Base-by-base conservation (phyloP, 2,113 vertebrate species). In the Petrocephalus zakoni region DNA sequence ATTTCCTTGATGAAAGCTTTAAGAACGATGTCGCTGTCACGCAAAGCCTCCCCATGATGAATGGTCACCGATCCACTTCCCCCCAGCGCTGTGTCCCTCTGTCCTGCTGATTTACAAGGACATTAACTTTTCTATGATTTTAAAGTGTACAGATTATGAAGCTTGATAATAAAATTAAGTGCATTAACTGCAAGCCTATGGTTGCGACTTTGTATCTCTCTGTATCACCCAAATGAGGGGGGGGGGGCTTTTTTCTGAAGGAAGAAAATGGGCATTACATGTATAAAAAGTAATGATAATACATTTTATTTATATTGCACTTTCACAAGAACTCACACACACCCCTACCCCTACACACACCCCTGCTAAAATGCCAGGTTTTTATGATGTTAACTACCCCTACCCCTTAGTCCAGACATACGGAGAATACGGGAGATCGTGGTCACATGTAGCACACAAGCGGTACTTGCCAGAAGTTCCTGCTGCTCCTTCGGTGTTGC, bases 91-190 rank as follows among this genome's bases (percentile, higher is more conserved):
- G 68, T 89, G 86, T 22, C 19, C 52, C 88, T 72, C 61, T 49
- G 17, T 78, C 29, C 87, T 90, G 87, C 88, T 89, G 82, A 87
- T 58, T 87, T 89, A 90, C 86, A 55, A 72, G 68, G 88, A 90
- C 3, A 87, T 64, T 53, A 88, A 84, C 81, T 90, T 88, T 89
- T 90, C 85, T 89, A 87, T 87, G 17, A 89, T 87, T 90, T 90
- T 42, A 86, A 89, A 91, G 19, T 92, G 91, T 92, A 88, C 88
- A 91, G 86, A 90, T 85, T 92, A 85, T 89, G 91, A 92, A 88
- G 52, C 2, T 88, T 89, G 88, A 88, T 90, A 92, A 93, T 90
- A 91, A 92, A 92, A 89, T 42, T 42, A 85, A 72, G 86, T 87
- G 47, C 86, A 90, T 91, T 85, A 89, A 82, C 86, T 81, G 42